Evolutionary conservation across 2,797 vertebrate species (phyloP).

Genomic region (Potorous gilbertii): DNA sequence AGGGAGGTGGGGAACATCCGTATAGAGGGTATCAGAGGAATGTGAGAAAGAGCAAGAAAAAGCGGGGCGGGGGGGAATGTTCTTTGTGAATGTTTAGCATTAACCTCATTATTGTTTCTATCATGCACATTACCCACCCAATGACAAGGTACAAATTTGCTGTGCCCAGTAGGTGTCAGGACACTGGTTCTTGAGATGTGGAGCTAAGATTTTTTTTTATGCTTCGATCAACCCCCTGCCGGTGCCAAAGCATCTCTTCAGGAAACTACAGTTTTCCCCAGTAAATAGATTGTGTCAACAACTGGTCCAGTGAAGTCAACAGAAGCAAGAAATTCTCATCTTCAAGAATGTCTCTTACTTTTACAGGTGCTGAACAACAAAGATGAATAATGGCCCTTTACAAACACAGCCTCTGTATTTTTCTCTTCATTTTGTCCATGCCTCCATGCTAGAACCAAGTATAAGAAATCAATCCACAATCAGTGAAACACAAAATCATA

Average conservation of each 20-base stretch:
- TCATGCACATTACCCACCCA: constrained; percentile 53
- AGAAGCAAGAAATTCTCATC: constrained; percentile 16
- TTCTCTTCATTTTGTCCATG: neutral
- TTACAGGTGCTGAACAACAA: neutral
- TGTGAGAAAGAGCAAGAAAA: constrained; percentile 27
- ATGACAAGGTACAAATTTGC: constrained; percentile 48
- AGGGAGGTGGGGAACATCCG: constrained; percentile 49
- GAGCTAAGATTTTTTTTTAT: constrained; percentile 32
- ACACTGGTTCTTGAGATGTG: constrained; percentile 68
- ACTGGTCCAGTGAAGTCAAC: constrained; percentile 13
- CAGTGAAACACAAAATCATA: neutral
- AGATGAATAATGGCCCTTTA: constrained; percentile 17
- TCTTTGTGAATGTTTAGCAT: constrained; percentile 63
- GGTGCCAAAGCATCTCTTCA: constrained; percentile 39
- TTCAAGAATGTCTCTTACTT: constrained; percentile 9
- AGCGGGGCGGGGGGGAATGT: constrained; percentile 36
- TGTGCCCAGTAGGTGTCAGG: constrained; percentile 53
- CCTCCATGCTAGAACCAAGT: neutral
- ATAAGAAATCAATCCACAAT: neutral
- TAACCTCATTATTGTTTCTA: constrained; percentile 70
- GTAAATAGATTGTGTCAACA: constrained; percentile 42
- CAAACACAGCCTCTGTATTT: neutral
- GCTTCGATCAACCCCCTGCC: constrained; percentile 48
- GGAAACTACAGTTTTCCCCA: constrained; percentile 35
- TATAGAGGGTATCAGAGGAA: constrained; percentile 24